These are phyloP conservation scores for Drosophila trapezifrons DNA, from an alignment of 1,140 invertebrate species.

Conservation along the genomic window DNA sequence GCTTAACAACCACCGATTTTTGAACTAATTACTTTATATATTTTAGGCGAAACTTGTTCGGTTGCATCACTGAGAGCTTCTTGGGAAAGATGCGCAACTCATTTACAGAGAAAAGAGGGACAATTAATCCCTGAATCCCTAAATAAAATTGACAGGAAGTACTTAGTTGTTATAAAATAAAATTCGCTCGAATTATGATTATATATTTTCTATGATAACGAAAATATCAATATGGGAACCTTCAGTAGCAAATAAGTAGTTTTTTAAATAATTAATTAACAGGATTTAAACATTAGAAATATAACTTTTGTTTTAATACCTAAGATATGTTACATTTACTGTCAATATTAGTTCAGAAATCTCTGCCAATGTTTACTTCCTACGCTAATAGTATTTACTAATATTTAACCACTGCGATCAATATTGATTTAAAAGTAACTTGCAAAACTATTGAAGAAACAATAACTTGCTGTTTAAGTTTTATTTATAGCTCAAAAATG, in stretches of 20 bases:
- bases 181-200: background rate
- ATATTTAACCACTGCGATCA: background rate
- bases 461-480: background rate
- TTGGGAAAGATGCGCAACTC: background rate
- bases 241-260: no score
- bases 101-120: no score
- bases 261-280: no score
- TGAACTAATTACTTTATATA: background rate
- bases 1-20: background rate
- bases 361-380: background rate
- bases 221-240: no score
- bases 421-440: conserved; percentile 5
- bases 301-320: no score
- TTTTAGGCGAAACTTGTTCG: background rate
- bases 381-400: background rate
- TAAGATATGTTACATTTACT: background rate
- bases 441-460: background rate
- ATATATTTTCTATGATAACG: background rate
- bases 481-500: background rate
- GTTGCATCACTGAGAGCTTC: background rate
- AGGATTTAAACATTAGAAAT: no score
- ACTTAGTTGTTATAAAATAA: background rate
- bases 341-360: conserved; percentile 6
- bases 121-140: background rate
- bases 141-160: background rate